Conservation (phyloP, 2,888 invertebrate genomes). For the Cosmopolites sordidus region DNA sequence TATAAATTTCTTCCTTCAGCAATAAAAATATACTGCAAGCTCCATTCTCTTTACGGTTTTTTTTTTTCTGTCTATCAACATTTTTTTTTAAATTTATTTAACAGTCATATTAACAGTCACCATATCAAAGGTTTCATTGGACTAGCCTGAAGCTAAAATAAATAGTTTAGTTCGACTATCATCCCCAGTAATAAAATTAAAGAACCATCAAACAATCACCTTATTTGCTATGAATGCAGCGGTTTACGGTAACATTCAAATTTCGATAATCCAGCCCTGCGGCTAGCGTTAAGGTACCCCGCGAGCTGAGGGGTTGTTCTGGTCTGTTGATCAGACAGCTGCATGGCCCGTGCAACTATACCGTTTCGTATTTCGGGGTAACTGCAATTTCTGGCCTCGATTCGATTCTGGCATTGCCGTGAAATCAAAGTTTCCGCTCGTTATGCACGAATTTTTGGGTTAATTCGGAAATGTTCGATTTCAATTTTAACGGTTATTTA, state of each 20-base stretch:
- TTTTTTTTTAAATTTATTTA: too few species aligned
- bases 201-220: too few species aligned
- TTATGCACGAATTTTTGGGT: conserved; percentile 16
- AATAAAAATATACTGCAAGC: too few species aligned
- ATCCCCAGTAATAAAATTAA: too few species aligned
- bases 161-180: too few species aligned
- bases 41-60: too few species aligned
- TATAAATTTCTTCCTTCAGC: too few species aligned
- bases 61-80: too few species aligned
- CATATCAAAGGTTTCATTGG: too few species aligned
- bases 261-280: conserved; percentile 29
- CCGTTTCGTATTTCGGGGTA: conserved; percentile 31
- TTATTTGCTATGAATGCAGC: too few species aligned
- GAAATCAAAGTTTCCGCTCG: conserved; percentile 36
- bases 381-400: conserved; percentile 44
- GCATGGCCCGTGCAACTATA: conserved; percentile 32
- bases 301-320: conserved; percentile 44
- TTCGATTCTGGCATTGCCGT: conserved; percentile 28
- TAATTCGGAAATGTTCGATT: not conserved
- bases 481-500: not conserved
- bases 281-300: conserved; percentile 31
- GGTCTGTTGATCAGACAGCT: conserved; percentile 50
- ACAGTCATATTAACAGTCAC: too few species aligned
- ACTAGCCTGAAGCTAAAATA: too few species aligned
- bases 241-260: not conserved